phyloP scores from a whole-genome alignment of 2,113 vertebrate species.

The Ellobius talpinus region DNA sequence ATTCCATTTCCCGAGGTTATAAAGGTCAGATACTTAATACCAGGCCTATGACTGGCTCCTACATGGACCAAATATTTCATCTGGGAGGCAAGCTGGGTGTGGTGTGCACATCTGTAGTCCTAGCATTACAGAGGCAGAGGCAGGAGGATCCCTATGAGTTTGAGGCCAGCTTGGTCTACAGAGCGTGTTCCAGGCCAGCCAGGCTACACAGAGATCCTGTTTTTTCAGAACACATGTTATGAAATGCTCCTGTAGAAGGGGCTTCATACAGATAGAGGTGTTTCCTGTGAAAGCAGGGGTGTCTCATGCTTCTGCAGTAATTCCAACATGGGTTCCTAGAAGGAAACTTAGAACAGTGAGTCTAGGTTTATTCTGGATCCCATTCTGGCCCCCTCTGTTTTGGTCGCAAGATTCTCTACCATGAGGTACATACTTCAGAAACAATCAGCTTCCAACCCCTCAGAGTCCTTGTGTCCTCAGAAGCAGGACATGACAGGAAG shows the following conservation, averaged over 20 bases:
- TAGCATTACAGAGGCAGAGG: not conserved
- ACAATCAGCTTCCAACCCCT: constrained; percentile 9
- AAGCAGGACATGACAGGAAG: constrained; percentile 20
- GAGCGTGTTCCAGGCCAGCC: not conserved
- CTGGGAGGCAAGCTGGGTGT: not conserved
- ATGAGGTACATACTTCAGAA: constrained; percentile 26
- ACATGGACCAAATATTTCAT: constrained; percentile 3
- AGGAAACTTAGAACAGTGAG: constrained; percentile 5
- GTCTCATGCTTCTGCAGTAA: constrained; percentile 31
- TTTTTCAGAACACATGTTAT: not conserved
- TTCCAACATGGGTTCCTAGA: constrained; percentile 20
- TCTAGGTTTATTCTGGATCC: not conserved
- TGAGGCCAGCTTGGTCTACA: not conserved
- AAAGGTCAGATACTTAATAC: constrained; percentile 1
- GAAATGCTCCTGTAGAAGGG: not conserved
- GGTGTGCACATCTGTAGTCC: not conserved
- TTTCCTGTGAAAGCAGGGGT: constrained; percentile 24
- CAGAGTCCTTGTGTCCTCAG: constrained; percentile 24
- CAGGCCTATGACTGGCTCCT: constrained; percentile 14
- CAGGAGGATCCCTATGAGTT: not conserved
- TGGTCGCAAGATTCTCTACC: constrained; percentile 6
- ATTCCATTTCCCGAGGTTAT: constrained; percentile 50
- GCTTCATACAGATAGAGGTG: not conserved
- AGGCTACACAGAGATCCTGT: not conserved
- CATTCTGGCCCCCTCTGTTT: not conserved